phyloP scores from a whole-genome alignment of 1,140 invertebrate species.

The Heliconius eleuchia region DNA sequence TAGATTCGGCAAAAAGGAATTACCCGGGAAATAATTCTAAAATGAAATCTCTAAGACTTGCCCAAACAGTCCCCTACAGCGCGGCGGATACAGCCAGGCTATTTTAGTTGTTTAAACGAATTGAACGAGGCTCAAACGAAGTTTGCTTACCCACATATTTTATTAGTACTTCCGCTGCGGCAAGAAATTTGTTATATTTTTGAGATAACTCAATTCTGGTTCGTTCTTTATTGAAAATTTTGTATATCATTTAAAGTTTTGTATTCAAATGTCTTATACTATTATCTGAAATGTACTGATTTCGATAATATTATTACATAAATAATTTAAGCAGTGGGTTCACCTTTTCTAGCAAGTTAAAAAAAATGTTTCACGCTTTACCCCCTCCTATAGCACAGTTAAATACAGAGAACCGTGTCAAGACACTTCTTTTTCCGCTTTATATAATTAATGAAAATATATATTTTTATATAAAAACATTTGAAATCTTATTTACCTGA shows the following conservation, averaged over 20 bases:
- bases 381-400: no score
- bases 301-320: no score
- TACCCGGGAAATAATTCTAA: slow-evolving; percentile 18
- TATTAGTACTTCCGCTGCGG: slow-evolving; percentile 54
- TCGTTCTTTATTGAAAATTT: neutral
- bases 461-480: neutral
- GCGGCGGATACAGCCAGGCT: slow-evolving; percentile 51
- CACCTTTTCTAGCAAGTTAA: no score
- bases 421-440: no score
- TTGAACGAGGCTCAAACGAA: slow-evolving; percentile 48
- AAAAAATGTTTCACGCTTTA: no score
- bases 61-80: slow-evolving; percentile 33
- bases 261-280: neutral
- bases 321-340: no score
- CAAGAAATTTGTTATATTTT: slow-evolving; percentile 37
- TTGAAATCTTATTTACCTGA: slow-evolving; percentile 29
- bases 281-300: neutral
- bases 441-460: no score
- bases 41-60: slow-evolving; percentile 28
- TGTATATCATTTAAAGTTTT: neutral
- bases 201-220: slow-evolving; percentile 7
- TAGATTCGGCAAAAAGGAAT: slow-evolving; percentile 9
- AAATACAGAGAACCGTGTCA: no score
- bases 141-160: slow-evolving; percentile 55
- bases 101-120: slow-evolving; percentile 62